Evolutionary conservation across 2,797 vertebrate genomes (phyloP).

Genomic region (Lepus oiostolus): DNA sequence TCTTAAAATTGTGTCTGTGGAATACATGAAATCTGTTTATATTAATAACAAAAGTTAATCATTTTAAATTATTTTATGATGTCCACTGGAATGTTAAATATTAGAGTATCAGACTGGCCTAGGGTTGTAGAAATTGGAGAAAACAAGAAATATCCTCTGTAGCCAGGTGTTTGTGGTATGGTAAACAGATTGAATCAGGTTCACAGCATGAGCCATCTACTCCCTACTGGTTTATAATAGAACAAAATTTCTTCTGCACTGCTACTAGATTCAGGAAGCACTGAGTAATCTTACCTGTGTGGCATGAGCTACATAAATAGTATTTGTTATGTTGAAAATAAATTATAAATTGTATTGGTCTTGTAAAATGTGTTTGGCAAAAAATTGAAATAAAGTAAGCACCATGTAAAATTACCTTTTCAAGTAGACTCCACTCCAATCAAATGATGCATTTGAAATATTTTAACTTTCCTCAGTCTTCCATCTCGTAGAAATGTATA

Average conservation of each 20-base stretch:
- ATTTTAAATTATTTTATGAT: constrained; percentile 27
- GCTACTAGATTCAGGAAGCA: no score
- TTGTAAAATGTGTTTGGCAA: neutral
- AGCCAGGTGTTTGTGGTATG: neutral
- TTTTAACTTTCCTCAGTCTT: neutral
- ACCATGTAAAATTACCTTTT: neutral
- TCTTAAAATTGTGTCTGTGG: no score
- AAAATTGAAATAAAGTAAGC: neutral
- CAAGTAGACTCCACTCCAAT: neutral
- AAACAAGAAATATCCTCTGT: neutral
- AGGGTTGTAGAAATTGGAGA: neutral
- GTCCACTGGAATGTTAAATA: neutral
- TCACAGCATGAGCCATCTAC: neutral
- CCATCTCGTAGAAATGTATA: neutral
- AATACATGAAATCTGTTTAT: no score
- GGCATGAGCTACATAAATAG: no score
- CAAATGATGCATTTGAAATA: neutral
- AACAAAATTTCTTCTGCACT: neutral
- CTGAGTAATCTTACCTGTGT: neutral
- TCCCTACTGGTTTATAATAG: neutral
- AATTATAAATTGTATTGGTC: neutral
- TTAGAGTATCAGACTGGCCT: neutral
- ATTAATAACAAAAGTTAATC: neutral
- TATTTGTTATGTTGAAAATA: neutral
- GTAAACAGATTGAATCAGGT: neutral